Evolutionary conservation across 2,797 vertebrate species (phyloP), one percentile per base, ranked within the genome.

Genomic region (Xiphorhynchus erythropygius): DNA sequence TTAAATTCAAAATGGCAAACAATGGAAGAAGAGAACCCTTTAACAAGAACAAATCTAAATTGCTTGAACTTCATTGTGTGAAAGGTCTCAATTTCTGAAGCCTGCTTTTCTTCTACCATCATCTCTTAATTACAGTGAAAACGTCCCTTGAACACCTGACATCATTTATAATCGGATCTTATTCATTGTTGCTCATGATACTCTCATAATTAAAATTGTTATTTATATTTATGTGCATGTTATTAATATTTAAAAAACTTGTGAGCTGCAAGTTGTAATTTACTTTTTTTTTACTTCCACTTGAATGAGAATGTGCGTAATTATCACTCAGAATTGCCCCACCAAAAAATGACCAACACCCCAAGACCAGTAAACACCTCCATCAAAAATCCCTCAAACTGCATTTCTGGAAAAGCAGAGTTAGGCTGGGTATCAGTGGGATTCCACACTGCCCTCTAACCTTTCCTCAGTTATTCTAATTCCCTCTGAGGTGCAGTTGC

Each of bases 81-180:
- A 85, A 82, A 93, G 77, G 68, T 91, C 53, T 89, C 63, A 18
- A 1, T 92, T 91, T 88, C 56, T 65, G 76, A 94, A 88, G 62
- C 46, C 56, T 85, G 32, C 27, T 89, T 90, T 85, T 70, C 55
- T 87, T 89, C 52, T 12, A 63, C 24, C 2, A 5, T 75, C 73
- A 69, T 91, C 57, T 78, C 39, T 92, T 93, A 93, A 94, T 93
- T 95, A 86, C 79, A 86, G 55, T 73, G 79, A 76, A 79, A 83
- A 63, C 0, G 0, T 82, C 55, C 41, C 50, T 94, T 81, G 50
- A 93, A 91, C 82, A 56, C n/a, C 30, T 79, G 39, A 70, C n/a
- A 49, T 62, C 0, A 4, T 82, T 81, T 90, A 24, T 86, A 91
- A 88, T 62, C 0, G 0, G n/a, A 47, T 82, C 19, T 84, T 49